Evolutionary conservation across 2,888 invertebrate species (phyloP).

Genomic region (Aplocera efformata): DNA sequence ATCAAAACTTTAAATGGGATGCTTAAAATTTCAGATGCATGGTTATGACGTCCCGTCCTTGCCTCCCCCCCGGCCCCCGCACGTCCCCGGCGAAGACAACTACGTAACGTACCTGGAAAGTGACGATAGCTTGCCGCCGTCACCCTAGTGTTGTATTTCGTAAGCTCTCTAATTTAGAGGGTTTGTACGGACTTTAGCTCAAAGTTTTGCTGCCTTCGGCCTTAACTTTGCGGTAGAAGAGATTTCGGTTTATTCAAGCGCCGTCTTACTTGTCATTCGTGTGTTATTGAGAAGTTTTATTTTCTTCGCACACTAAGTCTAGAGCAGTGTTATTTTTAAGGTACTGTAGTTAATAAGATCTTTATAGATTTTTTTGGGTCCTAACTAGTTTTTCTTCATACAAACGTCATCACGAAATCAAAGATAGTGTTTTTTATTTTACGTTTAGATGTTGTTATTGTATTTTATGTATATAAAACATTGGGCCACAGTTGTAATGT

Average conservation of each 20-base stretch:
- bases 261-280: slow-evolving; percentile 17
- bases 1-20: too few relatives aligned
- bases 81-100: slow-evolving; percentile 85
- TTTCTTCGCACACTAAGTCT: slow-evolving; percentile 4
- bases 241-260: slow-evolving; percentile 5
- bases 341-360: slow-evolving; percentile 2
- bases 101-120: slow-evolving; percentile 96
- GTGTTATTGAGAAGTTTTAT: slow-evolving; percentile 9
- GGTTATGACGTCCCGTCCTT: slow-evolving; percentile 89
- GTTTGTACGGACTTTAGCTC: slow-evolving; percentile 17
- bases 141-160: slow-evolving; percentile 82
- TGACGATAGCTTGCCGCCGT: slow-evolving; percentile 88
- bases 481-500: too few relatives aligned
- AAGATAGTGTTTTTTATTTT: too few relatives aligned
- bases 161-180: slow-evolving; percentile 39
- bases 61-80: slow-evolving; percentile 82
- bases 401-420: too few relatives aligned
- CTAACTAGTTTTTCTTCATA: too few relatives aligned
- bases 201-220: slow-evolving; percentile 13
- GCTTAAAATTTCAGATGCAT: slow-evolving; percentile 86
- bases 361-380: background rate
- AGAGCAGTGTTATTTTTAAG: slow-evolving; percentile 4
- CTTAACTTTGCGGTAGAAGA: slow-evolving; percentile 4
- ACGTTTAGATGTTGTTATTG: too few relatives aligned
- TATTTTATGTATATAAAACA: too few relatives aligned